phyloP scores from a whole-genome alignment of 2,113 vertebrate species.

The Chlamydotis undulata region DNA sequence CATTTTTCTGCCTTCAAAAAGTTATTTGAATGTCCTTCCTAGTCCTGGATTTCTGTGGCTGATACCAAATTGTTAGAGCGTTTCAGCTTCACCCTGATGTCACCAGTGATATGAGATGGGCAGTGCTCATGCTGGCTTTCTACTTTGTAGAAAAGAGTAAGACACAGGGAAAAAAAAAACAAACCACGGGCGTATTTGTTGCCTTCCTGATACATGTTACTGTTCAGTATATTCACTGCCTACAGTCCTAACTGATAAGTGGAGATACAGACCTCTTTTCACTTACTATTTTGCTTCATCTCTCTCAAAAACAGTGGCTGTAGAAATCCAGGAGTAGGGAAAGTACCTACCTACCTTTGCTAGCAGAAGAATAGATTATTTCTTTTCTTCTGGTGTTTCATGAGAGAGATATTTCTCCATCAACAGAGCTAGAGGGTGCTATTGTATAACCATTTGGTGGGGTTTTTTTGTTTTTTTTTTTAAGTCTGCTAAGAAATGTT shows the following conservation, averaged over 20 bases:
- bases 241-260: background rate
- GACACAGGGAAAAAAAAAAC: background rate
- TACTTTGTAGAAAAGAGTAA: background rate
- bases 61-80: background rate
- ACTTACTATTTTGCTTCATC: background rate
- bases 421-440: conserved; percentile 61
- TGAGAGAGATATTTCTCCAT: background rate
- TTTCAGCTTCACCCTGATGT: background rate
- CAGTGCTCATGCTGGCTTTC: background rate
- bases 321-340: background rate
- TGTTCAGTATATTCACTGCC: background rate
- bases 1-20: background rate
- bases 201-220: background rate
- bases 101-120: background rate
- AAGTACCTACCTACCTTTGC: background rate
- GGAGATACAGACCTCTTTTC: background rate
- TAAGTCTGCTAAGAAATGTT: background rate
- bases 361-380: background rate
- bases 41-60: background rate
- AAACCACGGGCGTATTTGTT: rapidly evolving
- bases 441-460: background rate
- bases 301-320: background rate
- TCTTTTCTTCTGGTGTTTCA: background rate
- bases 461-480: background rate
- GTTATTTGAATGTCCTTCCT: background rate